A percentile compares a stretch with the other conserved stretches of the same genome.
phyloP scores from a whole-genome alignment of 2,113 vertebrate species.

The Camelus dromedarius region DNA sequence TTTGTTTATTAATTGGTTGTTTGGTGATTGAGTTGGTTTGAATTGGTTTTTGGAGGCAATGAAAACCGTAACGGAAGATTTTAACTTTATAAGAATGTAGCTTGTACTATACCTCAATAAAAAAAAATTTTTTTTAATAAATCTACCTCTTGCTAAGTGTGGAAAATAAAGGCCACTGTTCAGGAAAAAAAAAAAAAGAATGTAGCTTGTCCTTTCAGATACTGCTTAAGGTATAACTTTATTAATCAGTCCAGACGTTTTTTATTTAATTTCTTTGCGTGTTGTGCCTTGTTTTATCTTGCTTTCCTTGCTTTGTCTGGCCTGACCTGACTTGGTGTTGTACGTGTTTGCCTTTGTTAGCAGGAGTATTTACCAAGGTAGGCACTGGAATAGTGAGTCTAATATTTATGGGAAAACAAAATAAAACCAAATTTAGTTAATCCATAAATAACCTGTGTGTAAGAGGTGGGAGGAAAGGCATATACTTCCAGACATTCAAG shows the following conservation, averaged over 20 bases:
- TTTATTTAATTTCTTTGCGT: not conserved
- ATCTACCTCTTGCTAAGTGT: too few species aligned
- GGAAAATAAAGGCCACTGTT: too few species aligned
- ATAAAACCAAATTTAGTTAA: not conserved
- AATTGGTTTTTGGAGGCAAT: not conserved
- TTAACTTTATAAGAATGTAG: not conserved
- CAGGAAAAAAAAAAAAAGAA: too few species aligned
- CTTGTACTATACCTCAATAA: too few species aligned
- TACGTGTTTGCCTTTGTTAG: not conserved
- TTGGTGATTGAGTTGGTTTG: not conserved
- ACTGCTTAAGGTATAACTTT: not conserved
- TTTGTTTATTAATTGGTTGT: not conserved
- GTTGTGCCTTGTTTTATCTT: not conserved
- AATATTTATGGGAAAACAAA: not conserved
- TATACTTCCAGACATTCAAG: not conserved
- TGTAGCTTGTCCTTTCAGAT: not conserved
- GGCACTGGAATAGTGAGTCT: not conserved
- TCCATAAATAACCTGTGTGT: not conserved
- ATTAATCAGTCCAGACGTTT: not conserved
- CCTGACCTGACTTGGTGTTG: not conserved
- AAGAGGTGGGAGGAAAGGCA: not conserved
- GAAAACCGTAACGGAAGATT: not conserved
- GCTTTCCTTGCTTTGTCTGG: not conserved
- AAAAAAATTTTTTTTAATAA: too few species aligned
- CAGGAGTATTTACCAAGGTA: not conserved